Evolutionary conservation across 2,888 invertebrate species (phyloP).

Genomic region (Harpalus rubripes): DNA sequence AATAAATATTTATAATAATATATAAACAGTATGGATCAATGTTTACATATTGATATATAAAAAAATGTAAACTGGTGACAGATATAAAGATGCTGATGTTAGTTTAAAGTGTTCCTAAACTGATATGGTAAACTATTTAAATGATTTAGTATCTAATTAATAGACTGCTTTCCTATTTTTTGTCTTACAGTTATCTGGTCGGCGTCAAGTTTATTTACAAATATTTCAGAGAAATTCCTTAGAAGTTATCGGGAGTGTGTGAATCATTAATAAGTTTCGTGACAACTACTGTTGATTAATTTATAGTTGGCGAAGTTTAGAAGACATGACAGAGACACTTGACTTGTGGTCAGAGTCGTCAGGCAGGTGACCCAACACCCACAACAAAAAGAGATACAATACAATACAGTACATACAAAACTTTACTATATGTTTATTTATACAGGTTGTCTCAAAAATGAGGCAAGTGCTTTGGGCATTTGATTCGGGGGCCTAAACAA

Average conservation of each 20-base stretch:
- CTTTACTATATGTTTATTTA: background rate
- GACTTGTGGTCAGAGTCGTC: background rate
- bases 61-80: background rate
- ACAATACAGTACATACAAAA: background rate
- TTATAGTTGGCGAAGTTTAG: background rate
- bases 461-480: too few relatives aligned
- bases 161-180: background rate
- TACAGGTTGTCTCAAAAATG: too few relatives aligned
- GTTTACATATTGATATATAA: background rate
- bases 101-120: background rate
- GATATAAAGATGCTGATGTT: background rate
- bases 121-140: background rate
- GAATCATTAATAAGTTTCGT: conserved; percentile 20
- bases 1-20: background rate
- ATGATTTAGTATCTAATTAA: conserved; percentile 1
- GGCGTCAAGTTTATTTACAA: conserved; percentile 30
- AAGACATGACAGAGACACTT: background rate
- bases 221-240: conserved; percentile 21
- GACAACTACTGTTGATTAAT: background rate
- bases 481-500: too few relatives aligned
- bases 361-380: background rate
- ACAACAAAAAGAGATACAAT: background rate
- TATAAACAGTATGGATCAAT: background rate
- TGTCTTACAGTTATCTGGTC: background rate
- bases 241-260: conserved; percentile 20